phyloP scores from a whole-genome alignment of 2,797 vertebrate genomes.

The Squalus acanthias region DNA sequence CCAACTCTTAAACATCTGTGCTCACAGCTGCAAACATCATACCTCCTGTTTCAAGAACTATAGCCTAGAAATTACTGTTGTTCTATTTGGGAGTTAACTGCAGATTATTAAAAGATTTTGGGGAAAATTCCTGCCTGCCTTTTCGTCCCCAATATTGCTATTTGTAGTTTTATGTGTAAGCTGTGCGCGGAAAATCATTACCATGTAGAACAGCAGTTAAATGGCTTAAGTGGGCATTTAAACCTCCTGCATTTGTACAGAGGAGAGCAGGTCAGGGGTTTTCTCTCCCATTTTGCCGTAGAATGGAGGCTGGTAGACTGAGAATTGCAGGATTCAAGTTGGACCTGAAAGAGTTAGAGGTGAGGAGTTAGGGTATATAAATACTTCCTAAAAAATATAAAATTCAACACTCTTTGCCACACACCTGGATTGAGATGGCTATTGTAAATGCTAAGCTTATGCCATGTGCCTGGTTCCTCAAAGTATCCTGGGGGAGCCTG shows the following conservation, averaged over 20 bases:
- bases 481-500: not conserved
- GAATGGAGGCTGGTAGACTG: not conserved
- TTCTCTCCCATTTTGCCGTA: not conserved
- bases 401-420: not conserved
- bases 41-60: constrained; percentile 11
- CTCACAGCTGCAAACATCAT: not conserved
- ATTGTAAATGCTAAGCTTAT: not conserved
- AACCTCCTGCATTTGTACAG: not conserved
- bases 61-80: not conserved
- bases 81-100: not conserved
- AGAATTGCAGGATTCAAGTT: not conserved
- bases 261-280: not conserved
- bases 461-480: not conserved
- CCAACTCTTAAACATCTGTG: not conserved
- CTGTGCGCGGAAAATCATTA: not conserved
- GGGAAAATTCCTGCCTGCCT: not conserved
- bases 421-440: not conserved
- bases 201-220: not conserved
- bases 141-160: not conserved
- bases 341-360: not conserved
- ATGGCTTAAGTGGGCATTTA: not conserved
- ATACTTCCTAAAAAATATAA: not conserved
- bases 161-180: not conserved
- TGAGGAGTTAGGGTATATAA: not conserved
- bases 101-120: not conserved